Evolutionary conservation across 2,888 invertebrate species (phyloP).

Genomic region (Graphium colonna): DNA sequence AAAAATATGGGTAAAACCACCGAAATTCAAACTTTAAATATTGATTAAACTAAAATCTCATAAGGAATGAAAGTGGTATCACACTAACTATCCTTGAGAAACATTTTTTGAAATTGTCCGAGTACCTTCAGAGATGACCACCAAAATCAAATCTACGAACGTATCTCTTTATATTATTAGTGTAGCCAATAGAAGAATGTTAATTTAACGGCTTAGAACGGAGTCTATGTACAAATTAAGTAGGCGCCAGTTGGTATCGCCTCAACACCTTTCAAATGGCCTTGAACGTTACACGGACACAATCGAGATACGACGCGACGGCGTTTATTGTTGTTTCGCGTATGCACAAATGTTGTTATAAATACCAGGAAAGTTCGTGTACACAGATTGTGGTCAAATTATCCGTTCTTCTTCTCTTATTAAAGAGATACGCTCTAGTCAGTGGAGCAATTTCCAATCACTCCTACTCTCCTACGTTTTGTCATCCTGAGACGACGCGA

Average conservation of each 20-base stretch:
- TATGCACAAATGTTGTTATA: slow-evolving; percentile 13
- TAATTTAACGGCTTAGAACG: slow-evolving; percentile 5
- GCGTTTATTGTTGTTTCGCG: slow-evolving; percentile 10
- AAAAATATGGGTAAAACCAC: no score
- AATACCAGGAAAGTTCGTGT: slow-evolving; percentile 20
- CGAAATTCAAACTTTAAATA: no score
- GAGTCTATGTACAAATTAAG: slow-evolving; percentile 2
- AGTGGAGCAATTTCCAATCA: no score
- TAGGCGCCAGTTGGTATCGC: slow-evolving; percentile 9
- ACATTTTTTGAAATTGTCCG: no score
- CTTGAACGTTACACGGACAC: slow-evolving; percentile 20
- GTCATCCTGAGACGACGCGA: no score
- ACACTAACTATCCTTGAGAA: not conserved
- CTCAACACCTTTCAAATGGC: slow-evolving; percentile 20
- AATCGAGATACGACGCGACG: slow-evolving; percentile 12
- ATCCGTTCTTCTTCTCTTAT: no score
- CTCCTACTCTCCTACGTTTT: no score
- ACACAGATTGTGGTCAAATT: no score
- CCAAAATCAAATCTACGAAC: no score
- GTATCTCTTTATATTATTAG: not conserved
- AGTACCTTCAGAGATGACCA: no score
- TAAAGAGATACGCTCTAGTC: no score
- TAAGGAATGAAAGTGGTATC: slow-evolving; percentile 11
- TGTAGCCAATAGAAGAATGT: slow-evolving; percentile 1
- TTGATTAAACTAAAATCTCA: no score